These are phyloP conservation scores for Aspidiotus rigidus DNA, from an alignment of 2,888 invertebrate genomes.

Conservation along the genomic window DNA sequence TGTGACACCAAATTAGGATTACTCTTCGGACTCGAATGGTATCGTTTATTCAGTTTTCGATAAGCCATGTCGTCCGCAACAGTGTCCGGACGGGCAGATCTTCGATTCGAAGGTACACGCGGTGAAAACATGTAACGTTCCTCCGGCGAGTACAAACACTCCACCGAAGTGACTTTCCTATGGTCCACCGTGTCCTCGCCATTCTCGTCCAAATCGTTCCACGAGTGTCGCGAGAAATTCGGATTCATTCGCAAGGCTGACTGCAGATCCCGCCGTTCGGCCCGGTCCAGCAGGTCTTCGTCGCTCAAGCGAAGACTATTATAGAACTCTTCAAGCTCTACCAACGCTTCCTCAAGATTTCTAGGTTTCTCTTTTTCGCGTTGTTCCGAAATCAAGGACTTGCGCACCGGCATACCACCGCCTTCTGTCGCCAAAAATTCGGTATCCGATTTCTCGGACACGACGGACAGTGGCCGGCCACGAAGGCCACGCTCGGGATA, in stretches of 20 bases:
- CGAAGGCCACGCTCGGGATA: slow-evolving; percentile 8
- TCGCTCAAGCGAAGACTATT: slow-evolving; percentile 77
- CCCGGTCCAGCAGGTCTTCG: slow-evolving; percentile 58
- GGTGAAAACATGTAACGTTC: slow-evolving; percentile 3
- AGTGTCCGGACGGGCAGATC: slow-evolving; percentile 50
- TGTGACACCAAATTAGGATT: slow-evolving; percentile 41
- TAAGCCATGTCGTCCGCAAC: slow-evolving; percentile 73
- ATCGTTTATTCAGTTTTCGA: slow-evolving; percentile 58
- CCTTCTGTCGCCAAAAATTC: slow-evolving; percentile 36
- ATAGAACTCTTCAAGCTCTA: slow-evolving; percentile 83
- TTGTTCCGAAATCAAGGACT: slow-evolving; percentile 7
- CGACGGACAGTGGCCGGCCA: slow-evolving; percentile 40
- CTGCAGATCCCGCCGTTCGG: slow-evolving; percentile 53
- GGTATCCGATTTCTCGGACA: slow-evolving; percentile 39
- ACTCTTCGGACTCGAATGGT: slow-evolving; percentile 43
- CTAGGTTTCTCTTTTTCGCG: slow-evolving; percentile 50
- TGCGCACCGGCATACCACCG: slow-evolving; percentile 21
- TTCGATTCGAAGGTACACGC: slow-evolving; percentile 22
- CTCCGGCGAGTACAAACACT: slow-evolving; percentile 1
- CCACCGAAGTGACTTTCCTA: not conserved
- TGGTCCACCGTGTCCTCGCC: not conserved
- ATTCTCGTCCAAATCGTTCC: slow-evolving; percentile 12
- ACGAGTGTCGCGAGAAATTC: slow-evolving; percentile 31
- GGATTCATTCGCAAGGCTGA: slow-evolving; percentile 42
- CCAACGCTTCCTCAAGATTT: slow-evolving; percentile 77